Evolutionary conservation across 2,888 invertebrate genomes (phyloP).

Genomic region (Hemistola chrysoprasaria): DNA sequence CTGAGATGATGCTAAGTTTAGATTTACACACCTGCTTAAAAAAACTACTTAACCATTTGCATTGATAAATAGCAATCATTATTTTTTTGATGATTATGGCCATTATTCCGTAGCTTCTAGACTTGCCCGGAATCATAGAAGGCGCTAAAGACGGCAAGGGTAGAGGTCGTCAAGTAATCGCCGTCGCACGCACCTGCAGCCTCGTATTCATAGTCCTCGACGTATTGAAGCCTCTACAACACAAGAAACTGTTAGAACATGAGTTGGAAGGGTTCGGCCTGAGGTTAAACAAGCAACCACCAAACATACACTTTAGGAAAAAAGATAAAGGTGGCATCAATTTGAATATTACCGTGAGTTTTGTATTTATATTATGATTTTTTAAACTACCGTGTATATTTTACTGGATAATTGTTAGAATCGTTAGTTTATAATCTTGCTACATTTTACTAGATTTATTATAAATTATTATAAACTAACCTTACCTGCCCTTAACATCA

Average conservation of each 20-base stretch:
- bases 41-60: too few species aligned
- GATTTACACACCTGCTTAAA: too few species aligned
- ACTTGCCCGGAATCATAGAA: slow-evolving; percentile 99
- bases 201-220: slow-evolving; percentile 98
- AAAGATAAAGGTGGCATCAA: slow-evolving; percentile 99
- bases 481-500: too few species aligned
- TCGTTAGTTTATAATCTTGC: too few species aligned
- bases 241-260: slow-evolving; percentile 97
- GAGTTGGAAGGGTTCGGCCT: slow-evolving; percentile 99
- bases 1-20: too few species aligned
- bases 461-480: too few species aligned
- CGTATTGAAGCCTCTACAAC: slow-evolving; percentile 97
- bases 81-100: too few species aligned
- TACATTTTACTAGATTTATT: too few species aligned
- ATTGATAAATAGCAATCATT: too few species aligned
- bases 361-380: slow-evolving; percentile 54
- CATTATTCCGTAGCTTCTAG: slow-evolving; percentile 87
- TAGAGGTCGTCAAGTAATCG: slow-evolving; percentile 98
- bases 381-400: too few species aligned
- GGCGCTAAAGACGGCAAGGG: slow-evolving; percentile 99
- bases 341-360: slow-evolving; percentile 91
- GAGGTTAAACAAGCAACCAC: slow-evolving; percentile 96
- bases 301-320: slow-evolving; percentile 96
- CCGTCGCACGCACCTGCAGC: slow-evolving; percentile 98
- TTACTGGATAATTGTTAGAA: too few species aligned